Percentiles rank a stretch among this genome's conserved stretches.
Conservation (phyloP, 2,113 vertebrate species). For the Hirundichthys speculiger region DNA sequence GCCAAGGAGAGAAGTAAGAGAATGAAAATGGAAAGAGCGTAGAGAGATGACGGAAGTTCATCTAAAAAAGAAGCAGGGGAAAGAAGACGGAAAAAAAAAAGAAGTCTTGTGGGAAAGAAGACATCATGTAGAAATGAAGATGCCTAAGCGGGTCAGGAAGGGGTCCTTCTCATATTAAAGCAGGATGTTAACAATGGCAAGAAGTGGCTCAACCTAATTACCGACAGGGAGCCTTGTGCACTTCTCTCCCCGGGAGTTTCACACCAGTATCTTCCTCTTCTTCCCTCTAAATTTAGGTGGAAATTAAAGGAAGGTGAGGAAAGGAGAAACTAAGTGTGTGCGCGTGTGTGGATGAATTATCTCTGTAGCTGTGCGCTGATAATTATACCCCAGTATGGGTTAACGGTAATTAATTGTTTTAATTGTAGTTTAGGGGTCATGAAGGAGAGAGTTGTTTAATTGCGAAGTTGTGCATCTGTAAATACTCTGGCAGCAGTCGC, state of each 20-base stretch:
- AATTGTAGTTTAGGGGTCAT: constrained; percentile 72
- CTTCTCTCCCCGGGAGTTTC: constrained; percentile 55
- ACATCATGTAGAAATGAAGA: constrained; percentile 58
- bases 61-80: neutral
- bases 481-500: constrained; percentile 56
- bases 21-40: constrained; percentile 25
- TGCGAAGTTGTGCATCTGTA: constrained; percentile 64
- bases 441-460: constrained; percentile 66
- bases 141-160: constrained; percentile 62
- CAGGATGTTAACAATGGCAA: constrained; percentile 79
- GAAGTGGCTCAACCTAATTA: constrained; percentile 82
- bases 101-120: constrained; percentile 22
- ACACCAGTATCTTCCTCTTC: constrained; percentile 44
- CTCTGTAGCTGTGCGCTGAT: constrained; percentile 58
- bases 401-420: constrained; percentile 80
- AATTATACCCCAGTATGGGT: constrained; percentile 73
- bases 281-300: constrained; percentile 72
- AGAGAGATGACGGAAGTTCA: neutral
- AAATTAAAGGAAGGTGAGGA: constrained; percentile 62
- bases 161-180: constrained; percentile 75
- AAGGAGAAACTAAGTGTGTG: constrained; percentile 20
- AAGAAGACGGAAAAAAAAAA: neutral
- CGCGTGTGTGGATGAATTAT: constrained; percentile 28
- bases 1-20: constrained; percentile 57
- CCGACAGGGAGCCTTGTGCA: constrained; percentile 39